These are phyloP conservation scores for Pipistrellus pygmaeus DNA, from an alignment of 2,797 vertebrate species.

Conservation along the genomic window DNA sequence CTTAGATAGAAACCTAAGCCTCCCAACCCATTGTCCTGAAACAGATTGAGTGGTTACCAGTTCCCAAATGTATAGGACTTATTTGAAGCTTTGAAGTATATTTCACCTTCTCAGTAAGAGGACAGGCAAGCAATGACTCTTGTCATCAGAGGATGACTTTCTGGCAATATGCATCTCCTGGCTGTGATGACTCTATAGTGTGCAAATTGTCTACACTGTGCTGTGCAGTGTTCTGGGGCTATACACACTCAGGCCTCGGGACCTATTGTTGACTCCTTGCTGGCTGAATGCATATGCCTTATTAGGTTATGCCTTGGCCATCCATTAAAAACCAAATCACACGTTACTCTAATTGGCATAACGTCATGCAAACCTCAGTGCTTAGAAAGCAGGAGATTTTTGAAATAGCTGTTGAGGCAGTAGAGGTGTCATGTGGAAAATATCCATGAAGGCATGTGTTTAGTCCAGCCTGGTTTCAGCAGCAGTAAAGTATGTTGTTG, in stretches of 20 bases:
- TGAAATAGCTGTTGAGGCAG: background rate
- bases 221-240: background rate
- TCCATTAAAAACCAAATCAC: constrained; percentile 30
- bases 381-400: background rate
- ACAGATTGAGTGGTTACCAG: background rate
- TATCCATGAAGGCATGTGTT: background rate
- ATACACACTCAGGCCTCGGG: background rate
- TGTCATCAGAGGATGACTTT: background rate
- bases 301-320: background rate
- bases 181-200: background rate
- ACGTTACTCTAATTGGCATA: background rate
- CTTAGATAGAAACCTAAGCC: background rate
- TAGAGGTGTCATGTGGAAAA: constrained; percentile 18
- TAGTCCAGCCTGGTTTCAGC: constrained; percentile 5
- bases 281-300: constrained; percentile 1
- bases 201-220: background rate
- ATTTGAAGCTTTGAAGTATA: background rate
- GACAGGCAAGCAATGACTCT: background rate
- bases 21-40: background rate
- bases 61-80: background rate
- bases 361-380: background rate
- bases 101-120: background rate
- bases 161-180: background rate
- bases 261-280: background rate
- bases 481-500: constrained; percentile 56